These are phyloP conservation scores for Rutpela maculata DNA, from an alignment of 2,888 invertebrate species.

Conservation along the genomic window DNA sequence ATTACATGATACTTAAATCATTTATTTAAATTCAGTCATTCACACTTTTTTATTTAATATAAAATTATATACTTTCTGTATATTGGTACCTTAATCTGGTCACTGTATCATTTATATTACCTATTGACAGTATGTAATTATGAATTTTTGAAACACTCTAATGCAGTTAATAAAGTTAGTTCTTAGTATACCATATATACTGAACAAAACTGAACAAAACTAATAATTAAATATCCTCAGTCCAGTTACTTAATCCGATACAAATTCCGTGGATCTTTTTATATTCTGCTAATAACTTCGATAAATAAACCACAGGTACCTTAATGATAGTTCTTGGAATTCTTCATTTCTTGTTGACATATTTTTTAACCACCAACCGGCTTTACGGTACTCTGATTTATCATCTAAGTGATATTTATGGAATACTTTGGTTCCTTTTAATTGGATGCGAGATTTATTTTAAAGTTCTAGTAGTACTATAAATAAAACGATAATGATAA, in stretches of 20 bases:
- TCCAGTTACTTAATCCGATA: background rate
- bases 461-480: slow-evolving; percentile 11
- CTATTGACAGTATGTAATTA: too few species aligned
- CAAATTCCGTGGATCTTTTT: background rate
- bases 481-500: slow-evolving; percentile 20
- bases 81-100: too few species aligned
- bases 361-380: slow-evolving; percentile 8
- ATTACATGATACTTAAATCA: too few species aligned
- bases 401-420: slow-evolving; percentile 17
- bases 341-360: slow-evolving; percentile 1
- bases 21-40: too few species aligned
- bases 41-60: too few species aligned
- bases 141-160: background rate
- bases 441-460: slow-evolving; percentile 17
- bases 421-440: slow-evolving; percentile 19
- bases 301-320: slow-evolving; percentile 21
- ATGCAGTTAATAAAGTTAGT: background rate
- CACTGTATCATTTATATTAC: too few species aligned
- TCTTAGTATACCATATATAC: background rate
- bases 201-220: too few species aligned
- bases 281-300: slow-evolving; percentile 11
- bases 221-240: background rate
- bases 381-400: slow-evolving; percentile 23
- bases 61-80: too few species aligned
- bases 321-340: slow-evolving; percentile 4